A percentile compares a stretch with the other conserved stretches of the same genome.
Conservation (phyloP, 1,140 invertebrate species). For the Ostrea edulis region DNA sequence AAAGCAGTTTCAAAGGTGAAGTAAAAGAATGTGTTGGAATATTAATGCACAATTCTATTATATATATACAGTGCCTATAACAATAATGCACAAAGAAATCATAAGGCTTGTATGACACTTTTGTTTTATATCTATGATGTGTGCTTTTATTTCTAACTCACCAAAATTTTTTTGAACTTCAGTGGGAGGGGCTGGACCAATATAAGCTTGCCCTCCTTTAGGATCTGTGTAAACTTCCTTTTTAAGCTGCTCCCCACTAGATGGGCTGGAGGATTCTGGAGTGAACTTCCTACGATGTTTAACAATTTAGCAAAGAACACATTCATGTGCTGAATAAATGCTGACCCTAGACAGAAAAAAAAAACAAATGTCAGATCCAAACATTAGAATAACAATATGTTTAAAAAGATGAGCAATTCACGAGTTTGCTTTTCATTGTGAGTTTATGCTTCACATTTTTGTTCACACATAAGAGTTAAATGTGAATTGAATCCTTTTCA, state of each 20-base stretch:
- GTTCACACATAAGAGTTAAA: too few relatives aligned
- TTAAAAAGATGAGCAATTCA: too few relatives aligned
- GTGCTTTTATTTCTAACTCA: not conserved
- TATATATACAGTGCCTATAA: too few relatives aligned
- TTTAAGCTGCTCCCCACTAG: not conserved
- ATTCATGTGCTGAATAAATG: slow-evolving; percentile 8
- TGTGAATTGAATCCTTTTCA: too few relatives aligned
- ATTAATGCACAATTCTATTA: too few relatives aligned
- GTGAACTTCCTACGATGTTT: not conserved
- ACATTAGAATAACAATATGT: not conserved
- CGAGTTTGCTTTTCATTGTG: too few relatives aligned
- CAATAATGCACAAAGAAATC: too few relatives aligned
- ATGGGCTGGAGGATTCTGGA: not conserved
- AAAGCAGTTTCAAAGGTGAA: too few relatives aligned
- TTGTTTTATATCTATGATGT: too few relatives aligned
- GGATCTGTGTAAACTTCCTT: not conserved
- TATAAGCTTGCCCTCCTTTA: not conserved
- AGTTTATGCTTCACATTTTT: too few relatives aligned
- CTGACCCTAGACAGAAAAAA: not conserved
- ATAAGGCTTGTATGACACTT: too few relatives aligned
- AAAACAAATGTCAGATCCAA: not conserved
- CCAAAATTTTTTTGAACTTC: not conserved
- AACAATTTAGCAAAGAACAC: slow-evolving; percentile 11
- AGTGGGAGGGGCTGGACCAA: not conserved
- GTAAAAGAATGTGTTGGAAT: too few relatives aligned